Evolutionary conservation across 2,797 vertebrate genomes (phyloP).

Genomic region (Huso huso): DNA sequence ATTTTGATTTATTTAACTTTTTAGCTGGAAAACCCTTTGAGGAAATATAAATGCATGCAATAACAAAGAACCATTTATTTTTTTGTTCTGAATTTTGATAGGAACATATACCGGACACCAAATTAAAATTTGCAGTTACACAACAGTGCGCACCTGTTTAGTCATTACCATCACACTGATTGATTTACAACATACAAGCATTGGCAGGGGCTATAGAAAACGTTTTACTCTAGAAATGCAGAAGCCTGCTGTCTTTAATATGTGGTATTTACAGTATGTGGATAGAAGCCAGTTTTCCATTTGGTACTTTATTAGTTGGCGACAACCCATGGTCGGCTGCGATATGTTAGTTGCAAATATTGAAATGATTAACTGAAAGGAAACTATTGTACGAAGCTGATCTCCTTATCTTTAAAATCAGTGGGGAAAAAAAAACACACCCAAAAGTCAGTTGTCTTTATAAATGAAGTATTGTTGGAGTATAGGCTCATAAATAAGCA

Average conservation of each 20-base stretch:
- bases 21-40: no score
- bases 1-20: no score
- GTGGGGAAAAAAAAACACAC: no score
- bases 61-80: no score
- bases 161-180: slow-evolving; percentile 8
- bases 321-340: slow-evolving; percentile 44
- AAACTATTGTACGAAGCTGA: slow-evolving; percentile 11
- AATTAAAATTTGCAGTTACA: slow-evolving; percentile 9
- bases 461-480: no score
- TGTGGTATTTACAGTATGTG: slow-evolving; percentile 54
- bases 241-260: slow-evolving; percentile 11
- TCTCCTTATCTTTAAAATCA: slow-evolving; percentile 9
- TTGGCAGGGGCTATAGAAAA: neutral
- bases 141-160: slow-evolving; percentile 21
- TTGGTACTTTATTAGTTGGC: slow-evolving; percentile 50
- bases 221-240: neutral
- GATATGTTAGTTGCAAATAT: slow-evolving; percentile 38
- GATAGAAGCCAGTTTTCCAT: slow-evolving; percentile 55
- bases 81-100: no score
- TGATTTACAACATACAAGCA: slow-evolving; percentile 28
- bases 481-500: no score
- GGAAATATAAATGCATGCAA: no score
- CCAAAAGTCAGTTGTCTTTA: no score
- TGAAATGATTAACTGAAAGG: slow-evolving; percentile 13
- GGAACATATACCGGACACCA: no score